A percentile compares a stretch with the other conserved stretches of the same genome.
These are phyloP conservation scores for Craterocephalus amniculus DNA, from an alignment of 2,797 vertebrate species.

Conservation along the genomic window DNA sequence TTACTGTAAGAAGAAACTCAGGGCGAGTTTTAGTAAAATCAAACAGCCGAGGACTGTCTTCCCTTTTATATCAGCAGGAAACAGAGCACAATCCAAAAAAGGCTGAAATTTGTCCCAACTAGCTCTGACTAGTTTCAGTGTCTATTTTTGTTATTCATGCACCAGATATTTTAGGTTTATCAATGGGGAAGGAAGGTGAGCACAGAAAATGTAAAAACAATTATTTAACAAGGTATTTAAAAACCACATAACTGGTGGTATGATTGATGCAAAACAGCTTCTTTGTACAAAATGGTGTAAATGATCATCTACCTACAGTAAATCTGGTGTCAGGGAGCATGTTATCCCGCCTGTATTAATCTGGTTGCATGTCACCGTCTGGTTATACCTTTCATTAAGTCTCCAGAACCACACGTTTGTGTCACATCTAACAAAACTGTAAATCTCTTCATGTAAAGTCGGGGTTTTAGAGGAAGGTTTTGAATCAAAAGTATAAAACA, in stretches of 20 bases:
- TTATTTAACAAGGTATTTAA: no score
- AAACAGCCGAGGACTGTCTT: neutral
- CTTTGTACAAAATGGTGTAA: neutral
- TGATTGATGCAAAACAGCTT: neutral
- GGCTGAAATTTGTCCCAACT: no score
- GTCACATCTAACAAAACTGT: no score
- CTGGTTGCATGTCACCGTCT: no score
- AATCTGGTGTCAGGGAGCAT: neutral
- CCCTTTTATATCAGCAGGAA: no score
- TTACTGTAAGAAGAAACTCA: conserved; percentile 26
- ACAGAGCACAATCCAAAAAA: no score
- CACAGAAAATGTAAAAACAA: neutral
- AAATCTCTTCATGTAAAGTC: neutral
- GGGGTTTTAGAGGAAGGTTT: neutral
- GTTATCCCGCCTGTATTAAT: neutral
- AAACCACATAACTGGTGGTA: neutral
- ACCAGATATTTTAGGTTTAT: neutral
- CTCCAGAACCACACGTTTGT: no score
- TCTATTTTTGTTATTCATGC: neutral
- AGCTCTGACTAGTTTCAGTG: no score
- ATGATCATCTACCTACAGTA: neutral
- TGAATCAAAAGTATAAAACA: neutral
- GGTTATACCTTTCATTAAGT: no score
- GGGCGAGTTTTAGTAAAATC: no score
- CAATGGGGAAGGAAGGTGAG: neutral